Conservation (phyloP, 2,888 invertebrate genomes). For the Clanis bilineata region DNA sequence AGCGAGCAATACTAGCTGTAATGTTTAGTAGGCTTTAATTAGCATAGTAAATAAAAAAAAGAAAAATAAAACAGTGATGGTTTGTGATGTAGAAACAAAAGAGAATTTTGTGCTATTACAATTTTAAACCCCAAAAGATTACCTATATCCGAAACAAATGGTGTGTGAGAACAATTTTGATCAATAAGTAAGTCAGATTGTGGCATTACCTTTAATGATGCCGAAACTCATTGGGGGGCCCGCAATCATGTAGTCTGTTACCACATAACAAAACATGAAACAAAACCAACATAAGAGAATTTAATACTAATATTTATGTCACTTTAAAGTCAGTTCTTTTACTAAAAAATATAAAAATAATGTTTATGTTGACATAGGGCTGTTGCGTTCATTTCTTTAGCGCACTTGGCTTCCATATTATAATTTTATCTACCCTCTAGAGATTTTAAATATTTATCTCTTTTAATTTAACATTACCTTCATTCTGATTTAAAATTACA, state of each 20-base stretch:
- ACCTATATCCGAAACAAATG: slow-evolving; percentile 71
- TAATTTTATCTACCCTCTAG: too few species aligned
- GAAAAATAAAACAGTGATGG: slow-evolving; percentile 45
- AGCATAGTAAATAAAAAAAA: slow-evolving; percentile 43
- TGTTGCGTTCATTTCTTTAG: not conserved
- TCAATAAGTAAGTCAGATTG: slow-evolving; percentile 60
- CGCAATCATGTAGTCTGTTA: slow-evolving; percentile 87
- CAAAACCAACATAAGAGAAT: slow-evolving; percentile 86
- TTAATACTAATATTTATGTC: slow-evolving; percentile 76
- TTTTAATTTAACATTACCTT: not conserved
- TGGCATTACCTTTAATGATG: slow-evolving; percentile 91
- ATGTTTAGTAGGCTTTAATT: slow-evolving; percentile 66
- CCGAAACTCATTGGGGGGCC: slow-evolving; percentile 92
- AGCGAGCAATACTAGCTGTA: slow-evolving; percentile 59
- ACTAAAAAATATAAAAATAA: not conserved
- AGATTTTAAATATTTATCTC: too few species aligned
- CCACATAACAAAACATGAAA: slow-evolving; percentile 88
- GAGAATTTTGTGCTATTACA: slow-evolving; percentile 60
- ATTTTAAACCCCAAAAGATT: slow-evolving; percentile 66
- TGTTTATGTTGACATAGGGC: not conserved
- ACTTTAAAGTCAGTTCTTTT: slow-evolving; percentile 39
- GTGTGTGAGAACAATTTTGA: slow-evolving; percentile 69
- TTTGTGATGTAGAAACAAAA: slow-evolving; percentile 64
- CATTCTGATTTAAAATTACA: not conserved
- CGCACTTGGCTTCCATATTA: not conserved